Base-by-base conservation (phyloP, 2,113 vertebrate genomes). In the Platichthys flesus region DNA sequence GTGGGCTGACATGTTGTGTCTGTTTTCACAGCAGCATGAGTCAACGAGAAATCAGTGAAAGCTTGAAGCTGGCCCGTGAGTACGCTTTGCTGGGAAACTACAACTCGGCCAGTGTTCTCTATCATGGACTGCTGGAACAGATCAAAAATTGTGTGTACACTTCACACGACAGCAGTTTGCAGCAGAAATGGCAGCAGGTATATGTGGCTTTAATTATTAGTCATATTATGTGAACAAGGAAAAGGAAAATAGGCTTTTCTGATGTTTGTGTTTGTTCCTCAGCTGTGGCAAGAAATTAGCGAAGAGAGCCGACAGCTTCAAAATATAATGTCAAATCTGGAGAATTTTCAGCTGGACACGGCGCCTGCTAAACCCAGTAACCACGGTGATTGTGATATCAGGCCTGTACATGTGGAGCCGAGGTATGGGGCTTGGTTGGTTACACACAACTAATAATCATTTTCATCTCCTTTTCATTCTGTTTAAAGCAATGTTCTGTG, bases 81-180 rank as follows among this genome's bases (percentile, higher is more conserved):
- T 99, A 98, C 76, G 97, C 98, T 2, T 77, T 99, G 74, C 93
- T 99, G 89, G 98, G 98, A 71, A 99, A 98, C 93, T 99, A 99
- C 47, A 97, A 95, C 84, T 97, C 98, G 12, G 97, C 98, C 0
- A 95, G 96, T 80, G 97, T 99, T 47, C 97, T 97, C 80, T 99
- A 99, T 71, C 95, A 97, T 47, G 98, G 97, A 61, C 91, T 98
- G 58, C 94, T 99, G 54, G 96, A 99, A 68, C 97, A 98, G 85
- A 98, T 99, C 90, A 97, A 94, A 74, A 98, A 96, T 40, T 95
- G 97, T 57, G 82, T 96, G 8, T 96, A 94, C 85, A 95, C 95
- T 0, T 93, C 96, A 56, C 94, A 95, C 77, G 98, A 98, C 64
- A 66, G 95, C 0, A 92, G 95, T 51, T 89, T 96, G 35, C 96